Evolutionary conservation across 2,888 invertebrate genomes (phyloP), one percentile per base, ranked within the genome.

Genomic region (Drosophila mettleri): DNA sequence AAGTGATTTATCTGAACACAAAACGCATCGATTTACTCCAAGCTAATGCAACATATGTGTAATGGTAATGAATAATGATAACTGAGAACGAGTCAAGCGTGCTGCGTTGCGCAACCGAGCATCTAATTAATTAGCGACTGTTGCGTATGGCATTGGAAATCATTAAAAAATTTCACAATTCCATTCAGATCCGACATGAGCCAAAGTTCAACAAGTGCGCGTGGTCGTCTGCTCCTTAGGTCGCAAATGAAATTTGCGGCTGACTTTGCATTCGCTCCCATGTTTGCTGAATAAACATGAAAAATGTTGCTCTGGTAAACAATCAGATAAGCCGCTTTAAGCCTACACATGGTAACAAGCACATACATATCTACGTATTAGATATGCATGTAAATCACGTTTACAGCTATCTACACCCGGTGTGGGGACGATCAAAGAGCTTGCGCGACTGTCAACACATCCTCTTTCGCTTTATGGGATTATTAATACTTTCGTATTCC

Each of bases 231-330:
- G 51, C 27, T 29, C 2, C 27, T 18, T 18, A 29, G 18, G 29
- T 45, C 29, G 45, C 27, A 84, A 84, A 88, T 84, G 78, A 80
- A 88, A 76, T 88, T 86, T 71, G 64, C 61, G 34, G 52, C 54
- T 58, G 81, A 59, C 60, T 82, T 60, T 61, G 57, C 60, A n/a
- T 53, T 61, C 38, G 51, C 33, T 41, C 65, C 43, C 53, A 71
- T 87, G 86, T 87, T 87, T 64, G 74, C 64, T 59, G 74, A 68
- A 74, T 41, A 77, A 89, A 85, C 88, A 89, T 57, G 70, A 67
- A 75, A 83, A 88, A 72, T 61, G 61, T 64, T 72, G 72, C 70
- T 66, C 68, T 65, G 82, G 89, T 77, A 89, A 85, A 88, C 89
- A 85, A 77, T 70, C 86, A 73, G 89, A 86, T 85, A 85, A 85